phyloP scores from a whole-genome alignment of 1,140 invertebrate species.

The Drosophila repleta region DNA sequence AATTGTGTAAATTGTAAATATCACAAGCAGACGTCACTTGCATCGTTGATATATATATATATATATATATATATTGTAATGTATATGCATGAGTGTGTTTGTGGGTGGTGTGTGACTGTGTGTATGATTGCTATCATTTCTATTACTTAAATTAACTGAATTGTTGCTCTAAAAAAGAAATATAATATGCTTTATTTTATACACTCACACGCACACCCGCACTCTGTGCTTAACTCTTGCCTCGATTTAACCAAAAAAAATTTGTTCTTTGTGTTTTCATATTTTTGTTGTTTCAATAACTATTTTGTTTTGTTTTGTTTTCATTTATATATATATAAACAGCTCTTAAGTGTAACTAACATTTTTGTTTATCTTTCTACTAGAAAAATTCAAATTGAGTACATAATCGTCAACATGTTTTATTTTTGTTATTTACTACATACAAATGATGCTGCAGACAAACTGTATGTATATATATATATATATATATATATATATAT shows the following conservation, averaged over 20 bases:
- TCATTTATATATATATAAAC: constrained; percentile 16
- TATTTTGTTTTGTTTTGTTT: not conserved
- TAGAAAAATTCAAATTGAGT: constrained; percentile 46
- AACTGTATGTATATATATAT: constrained; percentile 5
- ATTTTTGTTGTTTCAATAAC: constrained; percentile 34
- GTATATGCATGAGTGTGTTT: not conserved
- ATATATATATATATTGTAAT: constrained; percentile 36
- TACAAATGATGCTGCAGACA: constrained; percentile 10
- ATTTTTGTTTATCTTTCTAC: constrained; percentile 21
- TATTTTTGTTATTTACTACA: constrained; percentile 14
- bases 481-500: constrained; percentile 13
- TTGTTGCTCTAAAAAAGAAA: not conserved
- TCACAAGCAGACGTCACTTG: constrained; percentile 81
- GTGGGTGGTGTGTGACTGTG: constrained; percentile 2
- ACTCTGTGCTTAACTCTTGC: constrained; percentile 32
- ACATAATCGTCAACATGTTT: constrained; percentile 48
- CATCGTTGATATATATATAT: constrained; percentile 75
- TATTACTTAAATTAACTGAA: constrained; percentile 6
- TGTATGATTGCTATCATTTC: not conserved
- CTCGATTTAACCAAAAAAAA: constrained; percentile 20
- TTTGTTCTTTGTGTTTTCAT: constrained; percentile 48
- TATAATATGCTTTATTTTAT: not conserved
- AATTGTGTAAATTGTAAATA: constrained; percentile 82
- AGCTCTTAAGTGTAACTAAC: constrained; percentile 27
- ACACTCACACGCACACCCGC: not conserved